phyloP scores from a whole-genome alignment of 2,113 vertebrate species.

The Serilophus lunatus region DNA sequence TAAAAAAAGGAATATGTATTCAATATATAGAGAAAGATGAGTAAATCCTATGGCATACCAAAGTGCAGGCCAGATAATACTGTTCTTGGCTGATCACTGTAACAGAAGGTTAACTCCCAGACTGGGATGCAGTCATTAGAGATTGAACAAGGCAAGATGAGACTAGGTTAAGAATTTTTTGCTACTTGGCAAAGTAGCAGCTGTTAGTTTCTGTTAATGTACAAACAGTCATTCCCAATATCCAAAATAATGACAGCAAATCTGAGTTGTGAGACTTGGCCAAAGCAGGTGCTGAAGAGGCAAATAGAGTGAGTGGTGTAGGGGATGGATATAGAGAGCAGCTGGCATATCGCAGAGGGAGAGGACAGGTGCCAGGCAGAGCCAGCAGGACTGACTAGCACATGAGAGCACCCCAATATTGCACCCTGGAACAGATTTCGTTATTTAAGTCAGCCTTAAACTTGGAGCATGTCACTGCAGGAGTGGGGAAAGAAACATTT shows the following conservation, averaged over 20 bases:
- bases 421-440: neutral
- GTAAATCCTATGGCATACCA: neutral
- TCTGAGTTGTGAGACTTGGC: neutral
- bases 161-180: neutral
- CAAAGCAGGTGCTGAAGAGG: neutral
- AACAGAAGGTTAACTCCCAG: neutral
- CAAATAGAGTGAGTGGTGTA: neutral
- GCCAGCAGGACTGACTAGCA: neutral
- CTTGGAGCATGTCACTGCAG: neutral
- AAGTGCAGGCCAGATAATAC: neutral
- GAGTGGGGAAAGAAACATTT: neutral
- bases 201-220: neutral
- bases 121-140: neutral
- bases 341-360: accelerated
- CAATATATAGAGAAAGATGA: neutral
- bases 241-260: neutral
- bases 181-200: neutral
- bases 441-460: neutral
- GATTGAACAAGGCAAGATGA: neutral
- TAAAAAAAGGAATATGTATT: neutral
- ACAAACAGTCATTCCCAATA: neutral
- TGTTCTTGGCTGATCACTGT: neutral
- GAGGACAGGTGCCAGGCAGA: neutral
- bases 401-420: neutral
- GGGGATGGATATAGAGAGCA: neutral